Conservation (phyloP, 2,888 invertebrate genomes). For the Hecatera dysodea region DNA sequence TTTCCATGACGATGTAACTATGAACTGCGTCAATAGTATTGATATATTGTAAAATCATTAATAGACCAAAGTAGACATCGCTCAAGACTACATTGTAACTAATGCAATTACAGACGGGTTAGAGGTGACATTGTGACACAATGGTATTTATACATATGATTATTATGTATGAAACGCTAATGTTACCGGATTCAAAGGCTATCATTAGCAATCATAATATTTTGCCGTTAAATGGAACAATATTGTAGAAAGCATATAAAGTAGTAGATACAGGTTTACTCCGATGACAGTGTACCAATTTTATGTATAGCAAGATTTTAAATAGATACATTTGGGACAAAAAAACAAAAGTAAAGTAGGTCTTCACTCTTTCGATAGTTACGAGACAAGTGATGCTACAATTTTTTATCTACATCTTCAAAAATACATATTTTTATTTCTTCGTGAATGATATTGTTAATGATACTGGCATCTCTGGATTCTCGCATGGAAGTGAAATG, state of each 20-base stretch:
- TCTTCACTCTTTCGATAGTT: too few relatives aligned
- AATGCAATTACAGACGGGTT: neutral
- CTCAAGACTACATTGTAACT: constrained; percentile 11
- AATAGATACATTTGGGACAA: too few relatives aligned
- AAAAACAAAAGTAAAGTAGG: too few relatives aligned
- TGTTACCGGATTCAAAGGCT: neutral
- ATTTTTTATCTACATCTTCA: too few relatives aligned
- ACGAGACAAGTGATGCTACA: too few relatives aligned
- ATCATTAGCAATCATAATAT: neutral
- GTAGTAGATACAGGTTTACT: too few relatives aligned
- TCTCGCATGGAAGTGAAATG: too few relatives aligned
- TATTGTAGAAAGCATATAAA: neutral
- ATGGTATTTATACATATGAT: constrained; percentile 1
- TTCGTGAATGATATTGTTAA: too few relatives aligned
- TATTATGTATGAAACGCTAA: constrained; percentile 2
- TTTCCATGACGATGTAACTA: neutral
- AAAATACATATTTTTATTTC: too few relatives aligned
- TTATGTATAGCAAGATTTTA: too few relatives aligned
- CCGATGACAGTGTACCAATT: too few relatives aligned
- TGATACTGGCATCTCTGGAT: too few relatives aligned
- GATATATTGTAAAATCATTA: neutral
- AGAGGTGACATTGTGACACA: constrained; percentile 2
- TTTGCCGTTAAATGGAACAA: neutral
- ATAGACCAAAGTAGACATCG: neutral
- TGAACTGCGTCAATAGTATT: neutral